phyloP scores from a whole-genome alignment of 2,888 invertebrate species.

The Eubasilissa splendida region DNA sequence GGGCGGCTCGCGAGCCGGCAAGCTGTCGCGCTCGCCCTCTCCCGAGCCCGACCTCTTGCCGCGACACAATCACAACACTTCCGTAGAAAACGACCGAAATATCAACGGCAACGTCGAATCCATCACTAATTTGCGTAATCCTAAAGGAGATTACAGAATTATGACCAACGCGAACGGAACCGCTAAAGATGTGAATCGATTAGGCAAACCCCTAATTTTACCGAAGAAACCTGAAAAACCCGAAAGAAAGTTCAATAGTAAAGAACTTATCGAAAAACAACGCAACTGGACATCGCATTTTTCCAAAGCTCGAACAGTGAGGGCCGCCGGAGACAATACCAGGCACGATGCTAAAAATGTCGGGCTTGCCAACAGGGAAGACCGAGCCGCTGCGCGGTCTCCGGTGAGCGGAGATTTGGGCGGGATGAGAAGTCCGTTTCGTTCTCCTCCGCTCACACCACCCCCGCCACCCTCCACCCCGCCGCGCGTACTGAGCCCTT shows the following conservation, averaged over 20 bases:
- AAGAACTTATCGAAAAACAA: conserved; percentile 91
- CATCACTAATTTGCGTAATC: conserved; percentile 63
- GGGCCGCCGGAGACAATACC: conserved; percentile 78
- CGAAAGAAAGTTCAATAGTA: conserved; percentile 85
- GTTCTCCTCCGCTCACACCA: conserved; percentile 60
- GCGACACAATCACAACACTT: conserved; percentile 63
- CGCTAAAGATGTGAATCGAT: conserved; percentile 65
- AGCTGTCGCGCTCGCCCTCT: conserved; percentile 64
- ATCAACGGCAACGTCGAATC: conserved; percentile 67
- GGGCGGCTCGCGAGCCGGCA: conserved; percentile 76
- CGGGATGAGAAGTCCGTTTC: conserved; percentile 62
- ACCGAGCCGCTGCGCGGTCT: conserved; percentile 57
- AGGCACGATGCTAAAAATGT: conserved; percentile 61
- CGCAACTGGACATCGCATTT: conserved; percentile 95
- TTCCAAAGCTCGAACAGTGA: conserved; percentile 80
- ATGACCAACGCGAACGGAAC: conserved; percentile 66
- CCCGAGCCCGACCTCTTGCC: conserved; percentile 72
- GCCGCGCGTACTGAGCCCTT: conserved; percentile 59
- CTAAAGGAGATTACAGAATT: conserved; percentile 60
- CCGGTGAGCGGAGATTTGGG: conserved; percentile 65
- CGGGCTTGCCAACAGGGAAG: conserved; percentile 52
- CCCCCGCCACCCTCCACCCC: conserved; percentile 59
- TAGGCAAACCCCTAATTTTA: conserved; percentile 73
- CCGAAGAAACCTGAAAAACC: conserved; percentile 86
- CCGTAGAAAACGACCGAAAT: conserved; percentile 63